Conservation (phyloP, 1,140 invertebrate species). For the Melipona quadrifasciata region DNA sequence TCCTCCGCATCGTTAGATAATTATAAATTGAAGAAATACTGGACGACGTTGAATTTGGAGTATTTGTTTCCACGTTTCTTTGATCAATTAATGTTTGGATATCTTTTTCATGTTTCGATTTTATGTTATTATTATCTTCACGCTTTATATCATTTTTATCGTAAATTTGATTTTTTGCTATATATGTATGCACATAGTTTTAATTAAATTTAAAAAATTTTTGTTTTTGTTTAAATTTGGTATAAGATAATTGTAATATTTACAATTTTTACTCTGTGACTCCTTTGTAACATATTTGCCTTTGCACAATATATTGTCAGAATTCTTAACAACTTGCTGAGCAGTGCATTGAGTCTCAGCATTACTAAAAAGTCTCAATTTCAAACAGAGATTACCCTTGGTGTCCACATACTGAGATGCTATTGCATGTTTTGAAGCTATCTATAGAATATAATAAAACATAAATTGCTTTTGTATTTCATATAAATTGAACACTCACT, state of each 20-base stretch:
- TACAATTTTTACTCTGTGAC: constrained; percentile 27
- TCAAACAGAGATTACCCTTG: constrained; percentile 50
- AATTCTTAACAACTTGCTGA: not conserved
- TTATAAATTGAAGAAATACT: constrained; percentile 44
- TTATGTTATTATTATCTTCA: not conserved
- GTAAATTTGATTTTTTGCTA: not conserved
- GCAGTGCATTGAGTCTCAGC: constrained; percentile 19
- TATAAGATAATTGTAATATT: not conserved
- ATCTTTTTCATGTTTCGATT: not conserved
- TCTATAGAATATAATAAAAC: constrained; percentile 25
- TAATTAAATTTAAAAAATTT: not conserved
- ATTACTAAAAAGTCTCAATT: constrained; percentile 51
- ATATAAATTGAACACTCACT: not conserved
- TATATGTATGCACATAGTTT: not conserved
- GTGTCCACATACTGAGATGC: constrained; percentile 45
- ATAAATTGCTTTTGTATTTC: constrained; percentile 1
- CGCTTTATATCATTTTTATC: not conserved
- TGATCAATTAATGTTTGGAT: not conserved
- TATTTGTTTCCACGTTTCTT: constrained; percentile 3
- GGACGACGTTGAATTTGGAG: constrained; percentile 7
- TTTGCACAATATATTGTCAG: not conserved
- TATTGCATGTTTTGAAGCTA: constrained; percentile 34
- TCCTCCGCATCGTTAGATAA: constrained; percentile 41
- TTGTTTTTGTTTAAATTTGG: not conserved
- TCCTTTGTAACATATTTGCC: not conserved